A percentile compares a stretch with the other conserved stretches of the same genome.
Evolutionary conservation across 2,113 vertebrate species (phyloP).

Genomic region (Parotia lawesii): DNA sequence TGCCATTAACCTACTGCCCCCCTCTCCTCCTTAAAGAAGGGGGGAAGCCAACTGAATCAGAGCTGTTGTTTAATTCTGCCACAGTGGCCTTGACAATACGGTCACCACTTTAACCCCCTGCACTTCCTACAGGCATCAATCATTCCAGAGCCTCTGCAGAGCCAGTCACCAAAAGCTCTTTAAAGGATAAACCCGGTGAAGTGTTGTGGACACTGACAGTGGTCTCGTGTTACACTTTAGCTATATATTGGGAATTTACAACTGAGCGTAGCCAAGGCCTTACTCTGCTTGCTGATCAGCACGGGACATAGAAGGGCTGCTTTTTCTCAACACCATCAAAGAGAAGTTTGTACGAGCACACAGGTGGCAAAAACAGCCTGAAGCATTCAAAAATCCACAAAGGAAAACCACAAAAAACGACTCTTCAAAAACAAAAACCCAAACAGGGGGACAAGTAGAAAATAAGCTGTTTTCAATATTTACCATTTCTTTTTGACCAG

Average conservation of each 20-base stretch:
- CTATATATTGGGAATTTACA: background rate
- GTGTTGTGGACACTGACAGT: background rate
- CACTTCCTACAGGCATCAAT: slow-evolving; percentile 1
- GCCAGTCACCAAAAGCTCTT: background rate
- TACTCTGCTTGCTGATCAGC: background rate
- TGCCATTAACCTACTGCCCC: background rate
- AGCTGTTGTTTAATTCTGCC: background rate
- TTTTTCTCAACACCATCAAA: background rate
- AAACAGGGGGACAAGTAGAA: background rate
- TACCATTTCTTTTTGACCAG: slow-evolving; percentile 94
- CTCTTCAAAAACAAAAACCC: background rate
- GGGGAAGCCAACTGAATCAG: background rate
- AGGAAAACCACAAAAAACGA: background rate
- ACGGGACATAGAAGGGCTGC: background rate
- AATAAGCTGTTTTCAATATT: slow-evolving; percentile 32
- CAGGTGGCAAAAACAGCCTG: background rate
- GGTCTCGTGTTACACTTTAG: background rate
- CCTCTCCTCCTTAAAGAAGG: background rate
- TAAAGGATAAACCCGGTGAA: background rate
- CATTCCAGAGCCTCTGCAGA: background rate
- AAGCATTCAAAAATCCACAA: background rate
- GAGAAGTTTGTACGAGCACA: background rate
- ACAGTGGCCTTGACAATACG: background rate
- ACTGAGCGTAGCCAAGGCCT: background rate
- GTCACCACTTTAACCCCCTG: slow-evolving; percentile 1